phyloP scores from a whole-genome alignment of 1,140 invertebrate genomes.

The Monomorium pharaonis region DNA sequence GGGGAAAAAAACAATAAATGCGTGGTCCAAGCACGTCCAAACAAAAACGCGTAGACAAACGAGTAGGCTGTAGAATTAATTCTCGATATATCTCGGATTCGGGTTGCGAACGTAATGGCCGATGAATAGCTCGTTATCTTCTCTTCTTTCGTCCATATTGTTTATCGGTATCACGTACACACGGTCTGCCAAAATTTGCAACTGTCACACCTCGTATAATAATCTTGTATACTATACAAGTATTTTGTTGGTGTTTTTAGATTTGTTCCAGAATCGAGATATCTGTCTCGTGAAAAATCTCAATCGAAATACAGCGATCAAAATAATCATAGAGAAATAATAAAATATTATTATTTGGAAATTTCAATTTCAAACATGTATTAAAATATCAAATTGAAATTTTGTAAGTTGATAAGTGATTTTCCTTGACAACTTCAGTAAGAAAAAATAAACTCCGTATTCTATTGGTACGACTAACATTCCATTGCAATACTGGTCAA shows the following conservation, averaged over 20 bases:
- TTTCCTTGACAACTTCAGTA: background rate
- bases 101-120: constrained; percentile 5
- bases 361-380: background rate
- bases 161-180: constrained; percentile 12
- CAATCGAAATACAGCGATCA: background rate
- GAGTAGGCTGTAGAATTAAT: constrained; percentile 37
- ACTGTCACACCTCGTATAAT: background rate
- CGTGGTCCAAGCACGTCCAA: background rate
- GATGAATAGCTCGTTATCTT: constrained; percentile 53
- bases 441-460: background rate
- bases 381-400: background rate
- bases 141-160: background rate
- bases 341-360: background rate
- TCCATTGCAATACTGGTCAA: background rate
- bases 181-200: background rate
- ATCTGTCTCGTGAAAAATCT: background rate
- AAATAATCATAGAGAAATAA: background rate
- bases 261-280: background rate
- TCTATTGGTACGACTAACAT: too few species aligned
- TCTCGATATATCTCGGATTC: constrained; percentile 26
- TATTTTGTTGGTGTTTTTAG: background rate
- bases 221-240: background rate
- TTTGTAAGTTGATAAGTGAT: background rate
- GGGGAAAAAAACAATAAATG: constrained; percentile 42
- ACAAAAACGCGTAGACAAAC: constrained; percentile 3